A percentile compares a stretch with the other conserved stretches of the same genome.
phyloP scores from a whole-genome alignment of 2,113 vertebrate genomes.

The Pteropus alecto region DNA sequence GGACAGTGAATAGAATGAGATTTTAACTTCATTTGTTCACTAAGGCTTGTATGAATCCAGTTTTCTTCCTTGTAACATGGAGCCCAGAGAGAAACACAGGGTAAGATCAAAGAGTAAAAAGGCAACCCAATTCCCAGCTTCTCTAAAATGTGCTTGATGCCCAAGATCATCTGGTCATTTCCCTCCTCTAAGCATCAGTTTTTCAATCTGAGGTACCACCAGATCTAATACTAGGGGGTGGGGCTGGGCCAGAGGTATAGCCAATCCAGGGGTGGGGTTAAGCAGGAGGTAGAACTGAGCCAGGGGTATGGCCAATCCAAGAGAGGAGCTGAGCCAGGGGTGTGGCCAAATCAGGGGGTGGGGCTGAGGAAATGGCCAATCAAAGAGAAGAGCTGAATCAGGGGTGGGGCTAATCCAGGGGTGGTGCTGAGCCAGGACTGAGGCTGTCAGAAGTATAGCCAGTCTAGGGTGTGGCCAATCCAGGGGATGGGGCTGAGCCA shows the following conservation, averaged over 20 bases:
- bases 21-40: background rate
- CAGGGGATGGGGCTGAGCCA: background rate
- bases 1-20: background rate
- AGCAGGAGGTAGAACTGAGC: background rate
- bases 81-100: background rate
- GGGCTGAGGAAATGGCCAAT: no score
- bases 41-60: background rate
- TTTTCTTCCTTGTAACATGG: background rate
- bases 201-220: background rate
- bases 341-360: background rate
- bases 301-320: background rate
- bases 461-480: no score
- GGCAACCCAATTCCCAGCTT: background rate
- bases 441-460: no score
- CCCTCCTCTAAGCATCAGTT: background rate
- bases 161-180: background rate
- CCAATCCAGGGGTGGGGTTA: rapidly evolving
- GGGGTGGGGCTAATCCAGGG: no score
- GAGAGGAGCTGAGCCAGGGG: background rate
- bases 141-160: background rate
- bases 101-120: background rate
- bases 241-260: background rate
- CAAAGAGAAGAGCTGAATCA: no score
- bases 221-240: background rate
- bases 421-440: no score